Evolutionary conservation across 2,888 invertebrate genomes (phyloP).

Genomic region (Amphimallon solstitiale): DNA sequence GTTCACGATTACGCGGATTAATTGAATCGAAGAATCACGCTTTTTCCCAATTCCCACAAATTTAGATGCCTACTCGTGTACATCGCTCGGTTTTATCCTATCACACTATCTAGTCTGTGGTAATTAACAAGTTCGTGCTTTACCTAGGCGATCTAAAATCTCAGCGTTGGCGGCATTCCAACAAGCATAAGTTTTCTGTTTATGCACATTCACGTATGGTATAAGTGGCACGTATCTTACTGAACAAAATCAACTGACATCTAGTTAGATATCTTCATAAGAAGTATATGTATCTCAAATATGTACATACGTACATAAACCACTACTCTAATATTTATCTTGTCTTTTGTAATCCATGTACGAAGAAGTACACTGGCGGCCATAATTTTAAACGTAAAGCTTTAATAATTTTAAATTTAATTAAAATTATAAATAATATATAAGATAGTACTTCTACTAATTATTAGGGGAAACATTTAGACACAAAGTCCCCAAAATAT

Average conservation of each 20-base stretch:
- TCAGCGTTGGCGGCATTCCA: slow-evolving; percentile 52
- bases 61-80: slow-evolving; percentile 50
- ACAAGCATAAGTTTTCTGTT: slow-evolving; percentile 10
- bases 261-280: slow-evolving; percentile 21
- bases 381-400: too few species aligned
- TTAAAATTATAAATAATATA: too few species aligned
- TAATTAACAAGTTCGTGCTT: slow-evolving; percentile 59
- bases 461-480: too few species aligned
- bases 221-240: slow-evolving; percentile 38
- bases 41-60: slow-evolving; percentile 56
- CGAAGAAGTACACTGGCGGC: too few species aligned
- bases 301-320: slow-evolving; percentile 14
- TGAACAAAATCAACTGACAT: slow-evolving; percentile 53
- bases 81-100: slow-evolving; percentile 47
- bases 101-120: slow-evolving; percentile 52
- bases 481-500: too few species aligned
- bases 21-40: slow-evolving; percentile 50
- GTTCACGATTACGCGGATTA: slow-evolving; percentile 44
- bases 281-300: background rate
- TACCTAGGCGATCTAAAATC: slow-evolving; percentile 52
- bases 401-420: too few species aligned
- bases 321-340: slow-evolving; percentile 19
- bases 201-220: background rate
- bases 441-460: too few species aligned
- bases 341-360: slow-evolving; percentile 4